Conservation (phyloP, 2,113 vertebrate genomes). For the Cottus gobio region DNA sequence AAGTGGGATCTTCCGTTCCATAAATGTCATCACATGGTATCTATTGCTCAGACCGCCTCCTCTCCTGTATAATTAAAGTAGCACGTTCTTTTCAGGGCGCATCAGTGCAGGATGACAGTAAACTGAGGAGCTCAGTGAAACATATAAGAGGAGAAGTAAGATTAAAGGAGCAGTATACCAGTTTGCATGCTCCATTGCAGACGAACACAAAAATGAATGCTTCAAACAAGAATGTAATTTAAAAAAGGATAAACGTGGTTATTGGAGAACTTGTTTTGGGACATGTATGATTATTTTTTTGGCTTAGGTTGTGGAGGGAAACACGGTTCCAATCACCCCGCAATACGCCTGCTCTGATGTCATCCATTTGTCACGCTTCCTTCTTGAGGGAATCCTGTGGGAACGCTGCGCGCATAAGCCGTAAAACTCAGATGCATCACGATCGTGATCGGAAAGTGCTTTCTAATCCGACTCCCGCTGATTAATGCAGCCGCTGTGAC, state of each 20-base stretch:
- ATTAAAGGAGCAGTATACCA: constrained; percentile 41
- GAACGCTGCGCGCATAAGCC: constrained; percentile 3
- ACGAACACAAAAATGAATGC: constrained; percentile 39
- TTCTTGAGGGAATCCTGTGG: constrained; percentile 42
- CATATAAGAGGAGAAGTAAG: constrained; percentile 28
- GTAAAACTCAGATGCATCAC: constrained; percentile 46
- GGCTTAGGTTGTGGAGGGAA: constrained; percentile 39
- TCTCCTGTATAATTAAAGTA: constrained; percentile 64
- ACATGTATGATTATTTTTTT: constrained; percentile 64
- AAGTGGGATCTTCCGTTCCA: constrained; percentile 58
- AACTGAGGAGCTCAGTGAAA: constrained; percentile 48
- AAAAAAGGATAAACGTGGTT: constrained; percentile 55
- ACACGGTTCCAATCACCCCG: constrained; percentile 61
- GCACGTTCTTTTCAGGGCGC: constrained; percentile 44
- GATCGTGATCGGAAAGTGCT: constrained; percentile 50
- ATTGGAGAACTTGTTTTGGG: constrained; percentile 58
- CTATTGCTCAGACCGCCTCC: constrained; percentile 41
- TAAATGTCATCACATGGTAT: constrained; percentile 67
- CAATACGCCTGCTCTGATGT: constrained; percentile 60
- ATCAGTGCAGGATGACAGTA: constrained; percentile 42
- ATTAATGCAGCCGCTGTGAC: constrained; percentile 56
- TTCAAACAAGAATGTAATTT: constrained; percentile 54
- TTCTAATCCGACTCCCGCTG: constrained; percentile 49
- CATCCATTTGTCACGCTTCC: constrained; percentile 70
- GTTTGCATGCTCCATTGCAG: constrained; percentile 29